A percentile compares a stretch with the other conserved stretches of the same genome.
phyloP scores from a whole-genome alignment of 2,888 invertebrate genomes.

The Andrena bicolor region DNA sequence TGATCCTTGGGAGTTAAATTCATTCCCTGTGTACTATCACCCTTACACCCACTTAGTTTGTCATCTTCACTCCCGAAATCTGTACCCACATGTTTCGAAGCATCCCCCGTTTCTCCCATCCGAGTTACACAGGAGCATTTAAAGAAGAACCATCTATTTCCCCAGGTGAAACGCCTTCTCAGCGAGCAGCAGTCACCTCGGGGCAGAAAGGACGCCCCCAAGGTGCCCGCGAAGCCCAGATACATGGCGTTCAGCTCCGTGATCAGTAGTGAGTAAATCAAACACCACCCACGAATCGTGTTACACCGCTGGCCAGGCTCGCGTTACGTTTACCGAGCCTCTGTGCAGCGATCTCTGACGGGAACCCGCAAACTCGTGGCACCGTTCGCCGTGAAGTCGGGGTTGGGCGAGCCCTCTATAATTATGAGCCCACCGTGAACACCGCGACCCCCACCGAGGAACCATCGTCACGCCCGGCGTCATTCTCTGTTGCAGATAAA shows the following conservation, averaged over 20 bases:
- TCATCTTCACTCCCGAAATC: no score
- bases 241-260: constrained; percentile 73
- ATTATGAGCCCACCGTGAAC: constrained; percentile 43
- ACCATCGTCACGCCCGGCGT: constrained; percentile 59
- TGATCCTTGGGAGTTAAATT: no score
- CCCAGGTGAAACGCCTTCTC: constrained; percentile 73
- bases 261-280: constrained; percentile 79
- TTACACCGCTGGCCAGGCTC: constrained; percentile 49
- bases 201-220: constrained; percentile 70
- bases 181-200: constrained; percentile 70
- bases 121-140: not conserved
- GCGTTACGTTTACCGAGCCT: constrained; percentile 26
- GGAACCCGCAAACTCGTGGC: not conserved
- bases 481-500: constrained; percentile 80
- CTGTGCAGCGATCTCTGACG: constrained; percentile 25
- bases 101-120: no score
- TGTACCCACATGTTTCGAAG: no score
- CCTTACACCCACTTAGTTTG: no score
- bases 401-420: constrained; percentile 35
- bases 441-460: constrained; percentile 32
- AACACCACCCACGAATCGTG: constrained; percentile 46
- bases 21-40: no score
- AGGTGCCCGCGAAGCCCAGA: constrained; percentile 75
- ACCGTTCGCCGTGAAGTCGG: constrained; percentile 23
- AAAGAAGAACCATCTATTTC: not conserved